Base-by-base conservation (phyloP, 2,113 vertebrate species). In the Sorex araneus region DNA sequence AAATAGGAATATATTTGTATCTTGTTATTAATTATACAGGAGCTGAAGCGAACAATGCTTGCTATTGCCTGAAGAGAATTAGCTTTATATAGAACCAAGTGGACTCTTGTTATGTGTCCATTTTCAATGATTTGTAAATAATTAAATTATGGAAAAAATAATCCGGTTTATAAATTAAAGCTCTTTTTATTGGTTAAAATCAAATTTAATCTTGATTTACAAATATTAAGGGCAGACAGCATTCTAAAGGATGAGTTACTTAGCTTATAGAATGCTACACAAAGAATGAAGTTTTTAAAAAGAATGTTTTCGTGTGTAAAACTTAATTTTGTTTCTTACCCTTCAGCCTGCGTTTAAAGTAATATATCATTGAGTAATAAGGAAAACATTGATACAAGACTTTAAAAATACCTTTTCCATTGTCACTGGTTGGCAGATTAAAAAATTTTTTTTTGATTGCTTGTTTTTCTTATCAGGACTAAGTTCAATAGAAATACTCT, bases 1-100 rank as follows among this genome's bases (percentile, higher is more conserved):
- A 96, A 94, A 94, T 82, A 95, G n/a, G 89, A 95, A 96, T 97
- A 93, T 92, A 96, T 97, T 97, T 97, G 75, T 85, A 74, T 80
- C 83, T 95, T 84, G 25, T 79, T 95, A 95, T 96, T 96, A 84
- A 78, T 92, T 95, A 78, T 82, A 70, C 43, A 94, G 54, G 83
- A 87, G 64, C 80, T 94, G 69, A 90, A 92, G 79, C 95, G 95
- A 96, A 34, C 23, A 87, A 43, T 86, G 40, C 80, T 76, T 78
- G 76, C 32, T 76, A 32, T n/a, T 79, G 32, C 32, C 77, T 84
- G 77, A 87, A 82, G 85, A 80, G 84, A 95, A 89, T 93, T 89
- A 87, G 86, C 73, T 92, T 93, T 77, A 83, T 87, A 86, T 67
- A 87, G 80, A 92, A 92, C 69, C 32, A 57, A 94, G 73, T 84